Percentiles rank a stretch among this genome's conserved stretches.
These are phyloP conservation scores for Adelognathus sp. DNA, from an alignment of 2,888 invertebrate species.

Conservation along the genomic window DNA sequence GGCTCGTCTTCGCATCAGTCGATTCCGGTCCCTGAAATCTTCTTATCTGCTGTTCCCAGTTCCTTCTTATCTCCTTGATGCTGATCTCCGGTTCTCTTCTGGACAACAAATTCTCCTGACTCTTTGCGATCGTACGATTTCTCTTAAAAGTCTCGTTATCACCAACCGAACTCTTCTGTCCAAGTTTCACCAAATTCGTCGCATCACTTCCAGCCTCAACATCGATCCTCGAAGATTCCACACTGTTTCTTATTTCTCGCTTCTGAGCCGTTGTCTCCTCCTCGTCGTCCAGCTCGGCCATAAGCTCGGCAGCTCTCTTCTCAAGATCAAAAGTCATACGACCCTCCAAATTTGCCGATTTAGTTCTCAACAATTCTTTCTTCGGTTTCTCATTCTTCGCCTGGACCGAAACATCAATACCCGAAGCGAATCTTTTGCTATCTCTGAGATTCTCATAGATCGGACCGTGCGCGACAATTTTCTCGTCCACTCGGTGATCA, in stretches of 20 bases:
- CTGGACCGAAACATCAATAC: background rate
- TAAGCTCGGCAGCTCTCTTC: slow-evolving; percentile 74
- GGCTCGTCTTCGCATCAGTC: slow-evolving; percentile 46
- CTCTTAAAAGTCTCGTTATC: slow-evolving; percentile 58
- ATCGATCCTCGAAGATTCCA: slow-evolving; percentile 53
- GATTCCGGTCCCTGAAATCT: slow-evolving; percentile 46
- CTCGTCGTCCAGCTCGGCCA: slow-evolving; percentile 77
- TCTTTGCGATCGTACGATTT: slow-evolving; percentile 66
- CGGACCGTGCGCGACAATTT: slow-evolving; percentile 44
- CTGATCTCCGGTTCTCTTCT: slow-evolving; percentile 67
- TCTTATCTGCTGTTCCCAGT: slow-evolving; percentile 75
- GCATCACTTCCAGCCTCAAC: slow-evolving; percentile 37
- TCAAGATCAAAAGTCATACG: slow-evolving; percentile 74
- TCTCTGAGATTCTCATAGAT: slow-evolving; percentile 70
- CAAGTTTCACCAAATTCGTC: slow-evolving; percentile 44
- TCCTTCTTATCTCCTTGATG: slow-evolving; percentile 75
- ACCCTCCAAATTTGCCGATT: slow-evolving; percentile 73
- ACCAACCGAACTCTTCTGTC: slow-evolving; percentile 49
- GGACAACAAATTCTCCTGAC: slow-evolving; percentile 67
- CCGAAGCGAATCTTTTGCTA: slow-evolving; percentile 25
- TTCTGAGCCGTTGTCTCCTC: slow-evolving; percentile 70
- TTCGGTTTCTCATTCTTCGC: slow-evolving; percentile 54
- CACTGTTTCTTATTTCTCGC: slow-evolving; percentile 53
- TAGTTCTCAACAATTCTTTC: slow-evolving; percentile 70
- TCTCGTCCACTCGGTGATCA: too few relatives aligned